Conservation (phyloP, 2,113 vertebrate genomes). For the Laticauda laticaudata region DNA sequence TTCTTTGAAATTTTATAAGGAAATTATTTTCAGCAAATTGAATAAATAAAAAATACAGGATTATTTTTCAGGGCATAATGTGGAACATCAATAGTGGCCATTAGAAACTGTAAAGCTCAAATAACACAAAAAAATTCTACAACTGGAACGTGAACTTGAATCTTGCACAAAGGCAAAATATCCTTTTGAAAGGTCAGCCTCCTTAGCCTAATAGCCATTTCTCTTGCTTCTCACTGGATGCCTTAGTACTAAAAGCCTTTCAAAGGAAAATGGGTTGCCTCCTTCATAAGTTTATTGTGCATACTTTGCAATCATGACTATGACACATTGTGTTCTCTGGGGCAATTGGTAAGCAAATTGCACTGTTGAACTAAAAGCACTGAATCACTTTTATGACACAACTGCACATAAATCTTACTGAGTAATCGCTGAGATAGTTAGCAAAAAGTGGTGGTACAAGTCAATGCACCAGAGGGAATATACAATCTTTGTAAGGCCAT, state of each 20-base stretch:
- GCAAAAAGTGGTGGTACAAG: background rate
- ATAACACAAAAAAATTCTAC: background rate
- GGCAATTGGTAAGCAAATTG: background rate
- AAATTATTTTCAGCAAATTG: background rate
- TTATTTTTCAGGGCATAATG: background rate
- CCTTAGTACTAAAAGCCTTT: background rate
- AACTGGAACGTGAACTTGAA: background rate
- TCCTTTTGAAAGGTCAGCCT: background rate
- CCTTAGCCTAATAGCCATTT: background rate
- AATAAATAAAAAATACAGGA: background rate
- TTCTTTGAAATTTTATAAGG: background rate
- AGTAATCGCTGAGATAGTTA: background rate
- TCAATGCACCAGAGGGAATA: background rate
- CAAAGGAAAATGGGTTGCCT: background rate
- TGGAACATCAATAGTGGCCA: background rate
- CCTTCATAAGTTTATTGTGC: background rate
- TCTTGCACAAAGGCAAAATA: background rate
- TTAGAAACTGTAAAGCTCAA: background rate
- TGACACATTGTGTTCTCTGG: background rate
- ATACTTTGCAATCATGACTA: background rate
- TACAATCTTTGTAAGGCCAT: background rate
- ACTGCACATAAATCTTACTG: background rate
- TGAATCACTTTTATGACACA: background rate
- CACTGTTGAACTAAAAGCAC: background rate
- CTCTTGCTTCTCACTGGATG: background rate